Conservation (phyloP, 1,140 invertebrate genomes). For the Leptinotarsa texana region DNA sequence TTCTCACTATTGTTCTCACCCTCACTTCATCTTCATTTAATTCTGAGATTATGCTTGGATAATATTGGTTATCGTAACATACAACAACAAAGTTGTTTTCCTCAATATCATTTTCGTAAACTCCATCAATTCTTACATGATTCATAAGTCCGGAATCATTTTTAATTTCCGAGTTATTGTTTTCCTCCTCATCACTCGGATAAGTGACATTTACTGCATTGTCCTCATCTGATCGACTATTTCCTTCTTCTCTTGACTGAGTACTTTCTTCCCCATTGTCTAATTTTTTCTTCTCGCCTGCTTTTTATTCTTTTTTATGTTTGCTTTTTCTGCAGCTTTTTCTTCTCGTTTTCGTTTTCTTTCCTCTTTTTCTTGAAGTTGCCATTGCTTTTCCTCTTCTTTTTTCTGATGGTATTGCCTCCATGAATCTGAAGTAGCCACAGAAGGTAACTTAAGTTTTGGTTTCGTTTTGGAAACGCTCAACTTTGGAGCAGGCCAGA, state of each 20-base stretch:
- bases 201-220: background rate
- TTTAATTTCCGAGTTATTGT: too few species aligned
- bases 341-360: too few species aligned
- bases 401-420: background rate
- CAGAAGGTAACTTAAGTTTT: background rate
- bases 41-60: background rate
- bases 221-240: background rate
- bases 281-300: background rate
- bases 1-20: too few species aligned
- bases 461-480: background rate
- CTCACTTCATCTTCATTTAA: background rate
- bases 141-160: too few species aligned
- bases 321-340: too few species aligned
- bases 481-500: background rate
- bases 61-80: conserved; percentile 3
- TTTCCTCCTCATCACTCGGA: too few species aligned
- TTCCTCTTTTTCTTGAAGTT: too few species aligned
- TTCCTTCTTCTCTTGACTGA: background rate
- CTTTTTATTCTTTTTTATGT: background rate
- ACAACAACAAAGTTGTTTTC: too few species aligned
- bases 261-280: background rate
- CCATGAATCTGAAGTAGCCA: background rate
- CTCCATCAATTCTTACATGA: too few species aligned
- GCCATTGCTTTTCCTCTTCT: background rate
- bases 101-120: too few species aligned